Evolutionary conservation across 2,888 invertebrate species (phyloP), one percentile per base, ranked within the genome.

Genomic region (Pomacea canaliculata): DNA sequence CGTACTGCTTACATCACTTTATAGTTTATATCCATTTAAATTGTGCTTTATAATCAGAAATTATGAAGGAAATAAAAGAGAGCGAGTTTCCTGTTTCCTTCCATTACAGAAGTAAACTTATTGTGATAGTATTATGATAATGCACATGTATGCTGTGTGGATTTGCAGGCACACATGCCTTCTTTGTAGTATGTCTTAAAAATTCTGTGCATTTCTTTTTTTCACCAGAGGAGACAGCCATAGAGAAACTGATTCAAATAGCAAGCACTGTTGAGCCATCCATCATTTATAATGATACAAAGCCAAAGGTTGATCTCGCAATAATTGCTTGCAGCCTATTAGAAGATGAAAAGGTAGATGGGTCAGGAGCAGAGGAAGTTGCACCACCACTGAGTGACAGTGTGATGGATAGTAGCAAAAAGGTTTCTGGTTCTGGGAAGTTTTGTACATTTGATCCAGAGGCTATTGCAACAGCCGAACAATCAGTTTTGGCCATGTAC

Each of bases 201-300:
- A 37, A 37, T 37, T 37, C 37, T 37, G 23, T 23, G 37, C 37
- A 37, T 37, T 37, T 5, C 37, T 37, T 37, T 37, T 37, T 13
- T 49, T 27, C 82, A 80, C 13, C 81, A 87, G 87, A 82, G 62
- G 85, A 85, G 27, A 82, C 84, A 71, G 84, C 85, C 12, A 79
- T 87, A 37, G 85, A 87, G 63, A 83, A 80, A 16, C 76, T 87
- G 37, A 70, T 84, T 37, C 51, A 73, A 27, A 51, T 73, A 8
- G 59, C 8, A 19, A 19, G 7, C 5, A 46, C 10, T 48, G 77
- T 67, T 27, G 77, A 79, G 27, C 73, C 79, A 63, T 72, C 74
- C 27, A 71, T 56, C 23, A n/a, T 19, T 13, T n/a, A 59, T 37
- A 37, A 37, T 23, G 23, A 23, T 37, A 49, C 67, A 5, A 56